Base-by-base conservation (phyloP, 2,797 vertebrate genomes). In the Odontamblyopus rebecca region DNA sequence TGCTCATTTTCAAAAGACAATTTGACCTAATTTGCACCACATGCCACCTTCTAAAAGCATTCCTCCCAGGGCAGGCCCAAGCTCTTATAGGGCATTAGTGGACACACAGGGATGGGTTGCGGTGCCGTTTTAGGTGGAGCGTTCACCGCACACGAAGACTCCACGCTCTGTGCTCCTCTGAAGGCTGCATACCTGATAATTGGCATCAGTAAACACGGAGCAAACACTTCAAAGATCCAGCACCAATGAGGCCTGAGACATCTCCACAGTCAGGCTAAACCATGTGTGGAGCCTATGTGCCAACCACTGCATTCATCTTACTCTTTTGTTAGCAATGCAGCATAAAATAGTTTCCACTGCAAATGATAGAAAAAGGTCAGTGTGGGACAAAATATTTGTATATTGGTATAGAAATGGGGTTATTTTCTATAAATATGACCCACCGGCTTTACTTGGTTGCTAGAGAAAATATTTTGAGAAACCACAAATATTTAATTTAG, bases 181-280 rank as follows among this genome's bases (percentile, higher is more conserved):
- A 90, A 92, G 87, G 74, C 73, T 48, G 67, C 80, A 78, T 70
- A 78, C 78, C 72, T 82, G 82, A 83, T 94, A 93, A 94, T 94
- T 94, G 93, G 92, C 91, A 93, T 93, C 89, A 84, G 93, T 92
- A 94, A 94, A 95, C 90, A 94, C 76, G 80, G 73, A 16, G 66
- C 35, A 70, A 78, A 67, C 80, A 76, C 87, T 91, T 93, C 90
- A 95, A 94, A 94, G 93, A 77, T 82, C 77, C 60, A 61, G 75
- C 75, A 74, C 73, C 86, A 89, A 89, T 92, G 89, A 88, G 88
- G 83, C 80, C 84, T 86, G 81, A 86, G 75, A 16, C 32, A 59
- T 87, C 90, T 91, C 80, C 75, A 79, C 82, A 83, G 68, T 77
- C 71, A 57, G 74, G 76, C 78, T 79, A 68, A 80, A 78, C 75